These are phyloP conservation scores for Lagopus leucura DNA, from an alignment of 2,113 vertebrate species.

Conservation along the genomic window DNA sequence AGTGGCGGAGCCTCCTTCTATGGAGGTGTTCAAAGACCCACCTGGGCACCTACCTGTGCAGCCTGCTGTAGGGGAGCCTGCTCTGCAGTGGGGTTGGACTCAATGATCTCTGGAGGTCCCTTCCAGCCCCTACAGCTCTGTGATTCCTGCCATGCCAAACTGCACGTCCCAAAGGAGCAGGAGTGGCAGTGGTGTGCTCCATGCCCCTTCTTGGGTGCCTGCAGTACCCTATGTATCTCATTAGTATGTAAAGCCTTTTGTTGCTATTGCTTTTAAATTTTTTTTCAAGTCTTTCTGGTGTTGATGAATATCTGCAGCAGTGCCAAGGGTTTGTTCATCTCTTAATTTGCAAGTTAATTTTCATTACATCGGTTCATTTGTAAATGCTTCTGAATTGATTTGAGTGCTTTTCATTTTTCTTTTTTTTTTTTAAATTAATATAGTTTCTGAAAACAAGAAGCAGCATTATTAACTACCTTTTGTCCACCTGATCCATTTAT, in stretches of 20 bases:
- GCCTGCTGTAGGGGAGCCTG: not conserved
- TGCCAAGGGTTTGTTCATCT: not conserved
- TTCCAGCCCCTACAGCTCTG: not conserved
- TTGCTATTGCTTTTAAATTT: not conserved
- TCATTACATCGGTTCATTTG: not conserved
- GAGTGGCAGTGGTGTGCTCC: not conserved
- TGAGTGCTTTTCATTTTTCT: not conserved
- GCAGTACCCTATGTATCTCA: not conserved
- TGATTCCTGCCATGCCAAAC: not conserved
- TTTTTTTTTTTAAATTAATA: not conserved
- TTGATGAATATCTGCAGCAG: not conserved
- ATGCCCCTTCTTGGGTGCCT: not conserved
- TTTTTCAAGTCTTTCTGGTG: not conserved
- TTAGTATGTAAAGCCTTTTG: not conserved
- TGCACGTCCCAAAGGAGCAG: not conserved
- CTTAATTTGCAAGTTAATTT: slow-evolving; percentile 4
- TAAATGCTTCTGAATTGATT: not conserved
- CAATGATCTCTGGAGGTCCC: not conserved
- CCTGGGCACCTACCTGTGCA: not conserved
- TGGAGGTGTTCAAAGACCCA: no score
- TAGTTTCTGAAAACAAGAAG: not conserved
- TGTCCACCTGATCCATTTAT: not conserved
- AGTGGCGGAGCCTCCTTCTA: no score
- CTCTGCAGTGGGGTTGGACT: not conserved
- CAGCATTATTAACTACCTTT: not conserved